Base-by-base conservation (phyloP, 37 sponge, comb jelly and placozoan species). In the Cliona cf. orientalis region DNA sequence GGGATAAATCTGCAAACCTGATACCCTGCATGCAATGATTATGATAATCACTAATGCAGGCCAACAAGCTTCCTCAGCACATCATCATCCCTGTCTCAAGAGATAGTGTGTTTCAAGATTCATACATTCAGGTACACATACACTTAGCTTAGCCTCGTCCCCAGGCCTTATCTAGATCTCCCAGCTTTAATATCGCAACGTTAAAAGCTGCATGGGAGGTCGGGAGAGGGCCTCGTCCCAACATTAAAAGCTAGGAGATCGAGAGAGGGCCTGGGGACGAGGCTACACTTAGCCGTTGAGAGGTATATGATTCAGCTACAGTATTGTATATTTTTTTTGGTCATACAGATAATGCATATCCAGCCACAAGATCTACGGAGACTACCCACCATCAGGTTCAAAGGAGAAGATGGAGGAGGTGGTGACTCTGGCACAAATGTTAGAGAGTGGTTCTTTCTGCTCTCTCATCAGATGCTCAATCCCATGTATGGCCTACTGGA, bases 401-500 rank as follows among this genome's bases (percentile, higher is more conserved):
- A 83, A 6, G 95, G 98, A 26, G 98, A 97, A 58, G 98, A 97
- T 42, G 92, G 92, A 22, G 19, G 19, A 72, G 98, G 98, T 3
- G 84, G 95, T 63, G 98, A 97, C 67, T 97, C 95, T 70, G 98
- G 98, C 23, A 96, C 96, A 11, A 76, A 79, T 0, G 95, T 96
- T 14, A 80, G 98, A 45, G 98, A 97, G 70, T 97, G 98, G 98
- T 97, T 97, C 89, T 97, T 97, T 86, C 80, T 81, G 33, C 89
- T 97, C 39, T 97, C 98, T 2, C 98, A 97, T 76, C 91, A 97
- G 79, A 95, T 97, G 95, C 71, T 97, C 5, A 97, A 97, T 66
- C 98, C 98, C 0, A 97, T 95, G 95, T 97, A 94, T 80, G 92
- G 95, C 29, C 81, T 97, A 44, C 95, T 97, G 84, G 95, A 97